phyloP scores from a whole-genome alignment of 2,113 vertebrate species.

The Peromyscus polionotus region DNA sequence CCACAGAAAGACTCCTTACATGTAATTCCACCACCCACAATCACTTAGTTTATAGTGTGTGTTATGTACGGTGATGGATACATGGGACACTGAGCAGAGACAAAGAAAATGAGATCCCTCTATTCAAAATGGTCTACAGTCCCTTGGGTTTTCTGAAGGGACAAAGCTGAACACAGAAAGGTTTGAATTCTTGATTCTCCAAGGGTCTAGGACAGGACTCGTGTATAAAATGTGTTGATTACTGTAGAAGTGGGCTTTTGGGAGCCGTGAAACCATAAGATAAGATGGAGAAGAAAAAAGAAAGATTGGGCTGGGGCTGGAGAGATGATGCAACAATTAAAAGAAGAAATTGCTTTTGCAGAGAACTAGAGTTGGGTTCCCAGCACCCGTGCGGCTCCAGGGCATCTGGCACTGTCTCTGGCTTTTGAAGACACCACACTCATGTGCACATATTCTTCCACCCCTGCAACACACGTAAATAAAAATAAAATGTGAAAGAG shows the following conservation, averaged over 20 bases:
- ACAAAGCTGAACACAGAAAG: not conserved
- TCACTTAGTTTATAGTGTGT: not conserved
- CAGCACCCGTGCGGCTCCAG: not conserved
- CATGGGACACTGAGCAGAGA: not conserved
- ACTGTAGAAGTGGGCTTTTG: not conserved
- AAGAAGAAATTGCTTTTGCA: not conserved
- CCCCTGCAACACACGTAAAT: not conserved
- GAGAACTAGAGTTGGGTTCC: not conserved
- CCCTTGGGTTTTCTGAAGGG: not conserved
- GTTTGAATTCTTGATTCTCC: not conserved
- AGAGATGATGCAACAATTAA: not conserved
- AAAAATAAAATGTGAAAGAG: not conserved
- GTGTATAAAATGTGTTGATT: not conserved
- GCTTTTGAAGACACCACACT: not conserved
- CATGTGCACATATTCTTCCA: not conserved
- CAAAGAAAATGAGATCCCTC: not conserved
- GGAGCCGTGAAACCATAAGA: not conserved
- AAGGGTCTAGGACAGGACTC: not conserved
- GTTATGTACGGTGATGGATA: not conserved
- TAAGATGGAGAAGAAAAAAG: not conserved
- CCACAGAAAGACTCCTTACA: not conserved
- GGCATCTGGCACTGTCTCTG: not conserved
- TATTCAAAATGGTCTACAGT: not conserved
- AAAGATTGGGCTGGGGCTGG: not conserved
- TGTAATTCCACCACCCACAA: not conserved